Percentiles rank a stretch among this genome's conserved stretches.
Conservation (phyloP, 2,888 invertebrate species). For the Latheticus oryzae region DNA sequence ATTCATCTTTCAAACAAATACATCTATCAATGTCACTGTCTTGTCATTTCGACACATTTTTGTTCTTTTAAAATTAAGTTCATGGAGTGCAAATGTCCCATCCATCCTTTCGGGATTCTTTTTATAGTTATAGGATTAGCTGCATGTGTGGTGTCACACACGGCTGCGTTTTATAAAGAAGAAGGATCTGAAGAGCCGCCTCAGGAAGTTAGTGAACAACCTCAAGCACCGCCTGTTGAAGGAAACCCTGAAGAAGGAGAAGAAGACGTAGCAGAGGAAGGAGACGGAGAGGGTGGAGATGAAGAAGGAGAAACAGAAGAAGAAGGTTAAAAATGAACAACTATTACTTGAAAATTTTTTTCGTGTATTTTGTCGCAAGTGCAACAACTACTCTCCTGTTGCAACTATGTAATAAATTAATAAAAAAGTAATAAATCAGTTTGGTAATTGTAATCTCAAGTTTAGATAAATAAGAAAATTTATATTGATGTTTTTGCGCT, state of each 20-base stretch:
- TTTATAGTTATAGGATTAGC: slow-evolving; percentile 40
- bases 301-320: not conserved
- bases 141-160: slow-evolving; percentile 33
- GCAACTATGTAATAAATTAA: slow-evolving; percentile 12
- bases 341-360: slow-evolving; percentile 15
- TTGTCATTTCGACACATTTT: slow-evolving; percentile 1
- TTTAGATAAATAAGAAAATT: too few relatives aligned
- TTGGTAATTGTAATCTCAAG: too few relatives aligned
- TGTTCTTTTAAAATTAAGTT: slow-evolving; percentile 18
- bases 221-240: not conserved
- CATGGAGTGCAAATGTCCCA: slow-evolving; percentile 30
- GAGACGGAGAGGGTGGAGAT: slow-evolving; percentile 4
- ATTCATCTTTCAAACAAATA: too few relatives aligned
- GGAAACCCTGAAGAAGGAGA: not conserved
- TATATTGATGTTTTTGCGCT: too few relatives aligned
- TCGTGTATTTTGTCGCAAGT: slow-evolving; percentile 16
- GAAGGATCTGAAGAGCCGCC: not conserved
- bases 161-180: slow-evolving; percentile 19
- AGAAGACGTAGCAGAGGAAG: slow-evolving; percentile 3
- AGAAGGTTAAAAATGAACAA: slow-evolving; percentile 2
- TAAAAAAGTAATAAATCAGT: slow-evolving; percentile 28
- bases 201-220: slow-evolving; percentile 23
- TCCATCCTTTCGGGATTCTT: slow-evolving; percentile 42
- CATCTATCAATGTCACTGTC: slow-evolving; percentile 5
- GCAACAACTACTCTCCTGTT: slow-evolving; percentile 3